Conservation (phyloP, 2,113 vertebrate genomes). For the Bubo scandiacus region DNA sequence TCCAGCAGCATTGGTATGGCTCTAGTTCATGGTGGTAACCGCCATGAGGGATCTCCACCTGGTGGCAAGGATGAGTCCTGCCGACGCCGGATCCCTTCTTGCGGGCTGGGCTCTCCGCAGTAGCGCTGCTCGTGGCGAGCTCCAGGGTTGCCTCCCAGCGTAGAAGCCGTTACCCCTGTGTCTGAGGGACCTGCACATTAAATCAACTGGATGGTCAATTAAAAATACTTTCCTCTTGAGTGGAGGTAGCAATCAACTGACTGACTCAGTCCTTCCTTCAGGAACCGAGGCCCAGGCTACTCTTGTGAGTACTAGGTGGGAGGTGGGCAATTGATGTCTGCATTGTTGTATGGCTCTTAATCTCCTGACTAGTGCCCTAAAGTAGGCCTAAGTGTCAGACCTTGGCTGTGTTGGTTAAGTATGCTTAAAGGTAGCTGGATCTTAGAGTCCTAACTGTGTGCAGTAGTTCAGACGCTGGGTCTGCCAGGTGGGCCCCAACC, state of each 20-base stretch:
- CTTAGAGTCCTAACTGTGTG: background rate
- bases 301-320: background rate
- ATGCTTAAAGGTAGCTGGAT: background rate
- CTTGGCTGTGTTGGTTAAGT: background rate
- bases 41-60: slow-evolving; percentile 11
- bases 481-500: background rate
- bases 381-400: background rate
- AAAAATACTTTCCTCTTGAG: background rate
- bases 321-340: background rate
- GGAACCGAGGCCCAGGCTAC: background rate
- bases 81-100: background rate
- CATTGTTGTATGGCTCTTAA: rapidly evolving
- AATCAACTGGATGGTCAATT: background rate
- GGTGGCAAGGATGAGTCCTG: background rate
- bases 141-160: background rate
- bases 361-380: background rate
- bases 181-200: background rate
- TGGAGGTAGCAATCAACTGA: background rate
- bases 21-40: background rate
- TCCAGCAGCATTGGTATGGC: background rate
- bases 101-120: background rate
- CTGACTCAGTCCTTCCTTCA: background rate
- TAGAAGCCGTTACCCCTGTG: rapidly evolving
- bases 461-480: background rate
- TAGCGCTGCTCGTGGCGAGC: background rate